A percentile compares a stretch with the other conserved stretches of the same genome.
These are phyloP conservation scores for Hippasteria phrygiana DNA, from an alignment of 53 echinoderm and acorn worm genomes.

Conservation along the genomic window DNA sequence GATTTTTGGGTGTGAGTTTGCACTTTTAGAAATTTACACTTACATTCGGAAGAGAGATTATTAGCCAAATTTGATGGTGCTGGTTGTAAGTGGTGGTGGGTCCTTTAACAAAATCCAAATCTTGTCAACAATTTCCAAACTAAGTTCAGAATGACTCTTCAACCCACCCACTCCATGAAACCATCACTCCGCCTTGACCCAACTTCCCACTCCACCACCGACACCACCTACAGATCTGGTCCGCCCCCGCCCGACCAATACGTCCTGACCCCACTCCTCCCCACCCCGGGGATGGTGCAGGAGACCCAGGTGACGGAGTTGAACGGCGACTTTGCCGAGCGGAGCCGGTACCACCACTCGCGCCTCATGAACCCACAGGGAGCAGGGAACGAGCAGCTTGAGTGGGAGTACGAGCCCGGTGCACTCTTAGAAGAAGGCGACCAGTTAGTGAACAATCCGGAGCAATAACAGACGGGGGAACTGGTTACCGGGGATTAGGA, in stretches of 20 bases:
- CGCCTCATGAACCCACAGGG: constrained; percentile 72
- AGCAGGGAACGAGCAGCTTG: constrained; percentile 49
- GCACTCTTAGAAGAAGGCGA: constrained; percentile 37
- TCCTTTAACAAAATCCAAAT: not conserved
- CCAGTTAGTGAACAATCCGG: constrained; percentile 19
- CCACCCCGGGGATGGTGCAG: constrained; percentile 75
- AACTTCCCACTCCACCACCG: not conserved
- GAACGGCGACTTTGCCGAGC: constrained; percentile 83
- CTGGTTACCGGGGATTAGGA: not conserved
- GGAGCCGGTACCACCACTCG: constrained; percentile 89
- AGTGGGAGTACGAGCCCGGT: constrained; percentile 43
- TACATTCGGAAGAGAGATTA: too few species aligned
- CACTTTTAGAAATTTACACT: too few species aligned
- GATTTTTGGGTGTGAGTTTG: too few species aligned
- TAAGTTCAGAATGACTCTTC: not conserved
- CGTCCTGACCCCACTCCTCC: constrained; percentile 79
- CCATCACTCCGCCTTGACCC: not conserved
- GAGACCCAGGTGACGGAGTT: constrained; percentile 80
- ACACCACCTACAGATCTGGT: constrained; percentile 56
- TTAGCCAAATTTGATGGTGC: too few species aligned
- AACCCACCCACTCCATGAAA: not conserved
- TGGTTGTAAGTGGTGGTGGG: constrained; percentile 25
- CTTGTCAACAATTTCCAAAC: not conserved
- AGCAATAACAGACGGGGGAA: constrained; percentile 19
- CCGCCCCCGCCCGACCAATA: constrained; percentile 79